These are phyloP conservation scores for Netta rufina DNA, from an alignment of 2,797 vertebrate genomes.

Conservation along the genomic window DNA sequence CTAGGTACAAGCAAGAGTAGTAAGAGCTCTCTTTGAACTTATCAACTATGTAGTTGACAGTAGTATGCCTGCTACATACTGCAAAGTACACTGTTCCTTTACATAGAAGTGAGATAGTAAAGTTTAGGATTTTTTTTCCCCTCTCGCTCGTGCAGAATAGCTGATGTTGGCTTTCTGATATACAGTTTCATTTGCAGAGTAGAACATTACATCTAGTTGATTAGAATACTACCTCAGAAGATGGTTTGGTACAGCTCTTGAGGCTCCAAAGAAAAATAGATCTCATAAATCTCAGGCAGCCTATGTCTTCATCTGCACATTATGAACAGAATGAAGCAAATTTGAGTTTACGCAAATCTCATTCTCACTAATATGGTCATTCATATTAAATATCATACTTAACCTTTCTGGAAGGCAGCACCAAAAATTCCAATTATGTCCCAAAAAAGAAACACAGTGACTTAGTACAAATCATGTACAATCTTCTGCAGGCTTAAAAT, in stretches of 20 bases:
- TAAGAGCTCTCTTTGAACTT: background rate
- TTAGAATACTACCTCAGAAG: background rate
- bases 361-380: background rate
- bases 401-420: background rate
- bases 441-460: conserved; percentile 16
- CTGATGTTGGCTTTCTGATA: background rate
- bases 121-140: background rate
- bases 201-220: background rate
- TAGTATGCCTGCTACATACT: background rate
- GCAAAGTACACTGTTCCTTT: background rate
- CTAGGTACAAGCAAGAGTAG: background rate
- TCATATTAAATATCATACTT: conserved; percentile 15
- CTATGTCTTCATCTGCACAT: background rate
- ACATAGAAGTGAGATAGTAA: background rate
- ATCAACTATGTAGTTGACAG: background rate
- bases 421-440: background rate
- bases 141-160: background rate
- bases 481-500: conserved; percentile 21
- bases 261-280: conserved; percentile 13
- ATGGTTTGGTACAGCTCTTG: background rate
- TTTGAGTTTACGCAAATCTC: background rate
- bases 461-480: conserved; percentile 1
- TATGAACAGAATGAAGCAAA: background rate
- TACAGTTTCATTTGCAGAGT: background rate
- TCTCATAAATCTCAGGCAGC: background rate